Percentiles rank a stretch among this genome's conserved stretches.
Conservation (phyloP, 2,888 invertebrate genomes). For the Diplazon laetatorius region DNA sequence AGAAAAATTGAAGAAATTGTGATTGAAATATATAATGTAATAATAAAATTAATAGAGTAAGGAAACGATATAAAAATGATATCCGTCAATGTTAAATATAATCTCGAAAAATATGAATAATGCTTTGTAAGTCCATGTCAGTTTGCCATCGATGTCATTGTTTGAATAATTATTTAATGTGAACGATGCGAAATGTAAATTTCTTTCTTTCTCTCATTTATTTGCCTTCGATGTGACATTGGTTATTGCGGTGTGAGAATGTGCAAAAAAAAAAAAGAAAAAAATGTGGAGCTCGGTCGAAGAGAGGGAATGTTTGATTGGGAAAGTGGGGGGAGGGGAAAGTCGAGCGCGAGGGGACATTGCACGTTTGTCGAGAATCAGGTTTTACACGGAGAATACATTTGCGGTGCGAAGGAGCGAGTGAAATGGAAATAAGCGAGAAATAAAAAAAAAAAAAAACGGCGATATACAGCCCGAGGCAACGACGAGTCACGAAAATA, state of each 20-base stretch:
- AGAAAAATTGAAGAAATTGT: too few species aligned
- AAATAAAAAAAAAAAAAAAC: slow-evolving; percentile 57
- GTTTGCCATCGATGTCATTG: too few species aligned
- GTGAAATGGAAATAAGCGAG: not conserved
- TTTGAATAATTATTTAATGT: not conserved
- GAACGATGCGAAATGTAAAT: not conserved
- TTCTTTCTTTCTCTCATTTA: too few species aligned
- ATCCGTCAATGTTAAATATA: too few species aligned
- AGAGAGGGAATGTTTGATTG: not conserved
- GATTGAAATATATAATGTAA: too few species aligned
- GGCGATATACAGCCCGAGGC: slow-evolving; percentile 64
- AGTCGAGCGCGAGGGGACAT: slow-evolving; percentile 2
- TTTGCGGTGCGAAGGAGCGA: not conserved
- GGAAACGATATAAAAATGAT: too few species aligned
- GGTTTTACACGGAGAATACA: slow-evolving; percentile 6
- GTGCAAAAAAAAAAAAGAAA: too few species aligned
- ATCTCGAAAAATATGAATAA: too few species aligned
- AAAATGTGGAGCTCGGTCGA: not conserved
- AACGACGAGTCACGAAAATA: slow-evolving; percentile 69
- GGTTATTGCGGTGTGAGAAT: too few species aligned
- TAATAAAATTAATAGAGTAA: too few species aligned
- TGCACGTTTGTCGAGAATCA: slow-evolving; percentile 16
- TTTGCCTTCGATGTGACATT: too few species aligned
- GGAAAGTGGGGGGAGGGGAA: not conserved
- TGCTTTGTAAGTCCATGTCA: too few species aligned